phyloP scores from a whole-genome alignment of 2,797 vertebrate species.

The Myiotriccus ornatus region DNA sequence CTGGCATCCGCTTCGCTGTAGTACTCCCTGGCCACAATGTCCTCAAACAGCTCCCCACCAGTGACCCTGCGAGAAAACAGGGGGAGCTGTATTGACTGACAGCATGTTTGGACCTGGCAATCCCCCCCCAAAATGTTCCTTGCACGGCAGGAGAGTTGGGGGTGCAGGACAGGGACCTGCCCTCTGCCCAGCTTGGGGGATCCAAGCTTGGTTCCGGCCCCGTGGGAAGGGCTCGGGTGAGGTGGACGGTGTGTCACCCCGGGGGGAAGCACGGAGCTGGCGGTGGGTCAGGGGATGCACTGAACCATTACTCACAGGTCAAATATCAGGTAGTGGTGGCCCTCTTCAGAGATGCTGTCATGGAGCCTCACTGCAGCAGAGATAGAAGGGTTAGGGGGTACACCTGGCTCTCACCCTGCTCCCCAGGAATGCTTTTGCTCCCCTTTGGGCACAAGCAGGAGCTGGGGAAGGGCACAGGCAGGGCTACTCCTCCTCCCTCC shows the following conservation, averaged over 20 bases:
- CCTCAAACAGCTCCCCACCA: slow-evolving; percentile 93
- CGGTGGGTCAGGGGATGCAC: not conserved
- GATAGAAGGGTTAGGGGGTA: slow-evolving; percentile 2
- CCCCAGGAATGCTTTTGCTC: not conserved
- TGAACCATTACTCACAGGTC: slow-evolving; percentile 79
- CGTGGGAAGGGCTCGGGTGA: not conserved
- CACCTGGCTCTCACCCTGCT: fast-evolving
- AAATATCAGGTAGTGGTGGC: slow-evolving; percentile 83
- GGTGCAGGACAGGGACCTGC: not conserved
- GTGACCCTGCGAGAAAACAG: slow-evolving; percentile 82
- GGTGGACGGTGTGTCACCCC: fast-evolving
- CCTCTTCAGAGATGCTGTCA: slow-evolving; percentile 82
- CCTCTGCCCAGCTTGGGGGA: fast-evolving
- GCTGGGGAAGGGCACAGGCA: not conserved
- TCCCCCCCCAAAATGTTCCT: fast-evolving
- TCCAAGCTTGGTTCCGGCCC: not conserved
- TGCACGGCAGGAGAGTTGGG: fast-evolving
- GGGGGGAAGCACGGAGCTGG: not conserved
- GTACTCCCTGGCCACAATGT: slow-evolving; percentile 96
- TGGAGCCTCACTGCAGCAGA: slow-evolving; percentile 79
- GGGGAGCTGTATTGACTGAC: not conserved
- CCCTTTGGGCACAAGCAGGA: not conserved
- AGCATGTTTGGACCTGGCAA: not conserved
- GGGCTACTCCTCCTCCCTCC: not conserved
- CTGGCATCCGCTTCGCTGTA: slow-evolving; percentile 98